Base-by-base conservation (phyloP, 2,797 vertebrate species). In the Ptychobarbus kaznakovi region DNA sequence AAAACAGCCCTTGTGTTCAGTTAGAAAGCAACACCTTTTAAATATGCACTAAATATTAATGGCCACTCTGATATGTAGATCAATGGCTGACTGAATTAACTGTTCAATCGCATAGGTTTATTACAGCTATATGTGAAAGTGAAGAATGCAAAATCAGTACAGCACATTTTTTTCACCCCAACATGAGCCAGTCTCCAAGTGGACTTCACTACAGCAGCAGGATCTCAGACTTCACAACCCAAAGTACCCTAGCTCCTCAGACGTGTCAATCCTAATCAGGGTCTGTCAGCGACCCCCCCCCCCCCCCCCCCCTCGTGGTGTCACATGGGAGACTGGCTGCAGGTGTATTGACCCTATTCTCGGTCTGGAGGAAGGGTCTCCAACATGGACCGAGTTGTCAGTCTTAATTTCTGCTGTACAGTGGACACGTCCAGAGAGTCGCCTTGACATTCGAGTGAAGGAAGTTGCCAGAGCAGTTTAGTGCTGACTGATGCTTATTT, bases 251-350 rank as follows among this genome's bases (percentile, higher is more conserved):
- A 15, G 28, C 2, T 63, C 69, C 56, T 72, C 16, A 16, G 18
- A 80, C 40, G 58, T 87, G 86, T 87, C 81, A 79, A 25, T 51
- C 6, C 35, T 40, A 78, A 86, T 83, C 75, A 86, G 51, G n/a
- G 25, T 86, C 72, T 81, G 49, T 28, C 78, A 56, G 70, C 2
- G 12, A 49, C 69, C 44, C 22, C 32, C 32, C 32, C 32, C 32
- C 32, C 32, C 32, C 2, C 32, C 28, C 28, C 28, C 28, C 20
- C 58, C 46, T 53, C 1, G 8, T 53, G 63, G 32, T 78, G 80
- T 82, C 85, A 82, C 66, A 53, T 38, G 61, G 68, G 2, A 35
- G 76, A 68, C 63, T 76, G 58, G 80, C 80, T 81, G 61, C 72
- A 75, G 72, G 79, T 81, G 79, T 46, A 58, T 66, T 80, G 76